These are phyloP conservation scores for Papilio demoleus DNA, from an alignment of 2,888 invertebrate genomes.

Conservation along the genomic window DNA sequence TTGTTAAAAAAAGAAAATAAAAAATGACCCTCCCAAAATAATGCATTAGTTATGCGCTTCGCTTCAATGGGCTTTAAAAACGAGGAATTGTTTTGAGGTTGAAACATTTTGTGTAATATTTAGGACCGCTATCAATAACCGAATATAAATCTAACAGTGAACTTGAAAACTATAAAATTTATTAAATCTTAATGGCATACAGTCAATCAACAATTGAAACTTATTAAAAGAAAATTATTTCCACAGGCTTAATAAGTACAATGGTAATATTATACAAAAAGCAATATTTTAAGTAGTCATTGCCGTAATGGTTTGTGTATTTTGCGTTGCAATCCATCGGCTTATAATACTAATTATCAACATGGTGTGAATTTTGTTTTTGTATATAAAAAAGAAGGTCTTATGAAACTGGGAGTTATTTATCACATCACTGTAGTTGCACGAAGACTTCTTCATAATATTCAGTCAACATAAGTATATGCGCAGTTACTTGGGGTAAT, in stretches of 20 bases:
- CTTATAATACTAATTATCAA: neutral
- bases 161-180: neutral
- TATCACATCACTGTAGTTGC: neutral
- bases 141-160: no score
- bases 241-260: no score
- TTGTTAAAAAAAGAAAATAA: constrained; percentile 10
- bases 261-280: neutral
- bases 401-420: neutral
- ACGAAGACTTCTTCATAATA: neutral
- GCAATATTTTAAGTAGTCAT: neutral
- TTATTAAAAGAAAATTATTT: neutral
- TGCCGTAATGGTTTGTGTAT: neutral
- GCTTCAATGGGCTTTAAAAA: no score
- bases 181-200: neutral
- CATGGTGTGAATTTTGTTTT: neutral
- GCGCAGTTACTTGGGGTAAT: no score
- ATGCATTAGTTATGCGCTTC: neutral
- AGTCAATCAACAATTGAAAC: neutral
- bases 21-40: neutral
- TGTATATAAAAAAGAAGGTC: constrained; percentile 4
- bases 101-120: no score
- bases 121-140: no score
- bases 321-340: neutral
- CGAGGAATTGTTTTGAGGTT: no score
- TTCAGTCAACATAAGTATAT: neutral